Conservation (phyloP, 2,797 vertebrate genomes). For the Chelon auratus region DNA sequence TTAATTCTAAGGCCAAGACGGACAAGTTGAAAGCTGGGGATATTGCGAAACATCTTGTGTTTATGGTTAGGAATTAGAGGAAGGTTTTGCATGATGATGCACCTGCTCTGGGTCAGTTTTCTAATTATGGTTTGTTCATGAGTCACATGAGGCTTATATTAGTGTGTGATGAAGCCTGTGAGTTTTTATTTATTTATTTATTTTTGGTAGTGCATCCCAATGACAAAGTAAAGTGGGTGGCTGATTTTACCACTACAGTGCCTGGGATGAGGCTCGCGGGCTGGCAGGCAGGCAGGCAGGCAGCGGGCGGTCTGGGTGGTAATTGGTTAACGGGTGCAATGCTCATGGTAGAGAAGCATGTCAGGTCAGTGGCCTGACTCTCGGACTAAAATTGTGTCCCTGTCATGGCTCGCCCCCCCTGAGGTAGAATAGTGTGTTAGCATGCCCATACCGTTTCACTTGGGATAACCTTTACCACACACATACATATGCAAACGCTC, state of each 20-base stretch:
- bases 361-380: slow-evolving; percentile 57
- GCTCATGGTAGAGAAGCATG: slow-evolving; percentile 27
- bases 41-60: slow-evolving; percentile 1
- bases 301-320: slow-evolving; percentile 32
- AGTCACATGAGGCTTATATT: slow-evolving; percentile 59
- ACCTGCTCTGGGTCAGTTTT: slow-evolving; percentile 66
- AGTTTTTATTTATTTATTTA: slow-evolving; percentile 33
- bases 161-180: slow-evolving; percentile 37
- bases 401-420: slow-evolving; percentile 19
- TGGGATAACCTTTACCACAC: not conserved
- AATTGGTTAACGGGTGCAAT: slow-evolving; percentile 69
- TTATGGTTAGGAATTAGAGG: not conserved
- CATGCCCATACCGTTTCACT: slow-evolving; percentile 15
- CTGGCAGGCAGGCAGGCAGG: slow-evolving; percentile 33
- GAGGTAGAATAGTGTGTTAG: slow-evolving; percentile 24
- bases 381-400: slow-evolving; percentile 32
- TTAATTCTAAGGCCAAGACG: not conserved
- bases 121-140: slow-evolving; percentile 43
- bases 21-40: not conserved
- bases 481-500: slow-evolving; percentile 5
- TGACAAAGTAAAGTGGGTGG: slow-evolving; percentile 54
- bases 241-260: slow-evolving; percentile 65
- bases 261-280: slow-evolving; percentile 38
- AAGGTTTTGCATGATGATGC: slow-evolving; percentile 20
- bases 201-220: slow-evolving; percentile 1